Evolutionary conservation across 2,888 invertebrate species (phyloP).

Genomic region (Eucera pruinosa): DNA sequence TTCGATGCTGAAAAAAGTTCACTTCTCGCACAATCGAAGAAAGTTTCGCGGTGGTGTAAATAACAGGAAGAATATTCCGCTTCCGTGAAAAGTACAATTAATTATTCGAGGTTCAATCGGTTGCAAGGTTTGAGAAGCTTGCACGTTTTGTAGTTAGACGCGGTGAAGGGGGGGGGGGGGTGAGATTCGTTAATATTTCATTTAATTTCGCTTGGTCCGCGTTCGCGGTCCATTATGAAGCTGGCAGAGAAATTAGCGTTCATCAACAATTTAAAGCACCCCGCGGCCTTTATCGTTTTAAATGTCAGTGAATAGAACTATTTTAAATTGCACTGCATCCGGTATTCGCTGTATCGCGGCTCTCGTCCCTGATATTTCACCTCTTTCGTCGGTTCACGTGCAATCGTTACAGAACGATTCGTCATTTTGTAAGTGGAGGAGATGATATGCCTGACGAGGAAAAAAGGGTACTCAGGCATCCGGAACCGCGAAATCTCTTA

Average conservation of each 20-base stretch:
- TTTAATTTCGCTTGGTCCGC: neutral
- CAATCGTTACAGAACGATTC: neutral
- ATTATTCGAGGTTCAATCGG: constrained; percentile 22
- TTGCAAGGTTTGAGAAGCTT: constrained; percentile 8
- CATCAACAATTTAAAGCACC: constrained; percentile 8
- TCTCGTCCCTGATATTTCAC: neutral
- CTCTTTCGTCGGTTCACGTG: no score
- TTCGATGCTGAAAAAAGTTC: no score
- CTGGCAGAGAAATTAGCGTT: constrained; percentile 14
- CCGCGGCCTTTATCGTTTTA: neutral
- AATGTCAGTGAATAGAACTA: neutral
- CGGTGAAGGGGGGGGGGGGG: no score
- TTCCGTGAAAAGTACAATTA: neutral
- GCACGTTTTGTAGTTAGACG: neutral
- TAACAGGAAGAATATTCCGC: neutral
- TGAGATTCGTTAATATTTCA: constrained; percentile 30
- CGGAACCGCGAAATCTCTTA: constrained; percentile 12
- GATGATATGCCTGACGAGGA: neutral
- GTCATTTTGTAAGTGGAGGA: neutral
- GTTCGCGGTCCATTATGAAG: neutral
- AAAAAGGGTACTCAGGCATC: neutral
- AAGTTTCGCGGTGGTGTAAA: neutral
- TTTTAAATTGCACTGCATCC: neutral
- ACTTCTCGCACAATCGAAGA: neutral
- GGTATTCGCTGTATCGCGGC: neutral